These are phyloP conservation scores for Atherix ibis DNA, from an alignment of 2,888 invertebrate species.

Conservation along the genomic window DNA sequence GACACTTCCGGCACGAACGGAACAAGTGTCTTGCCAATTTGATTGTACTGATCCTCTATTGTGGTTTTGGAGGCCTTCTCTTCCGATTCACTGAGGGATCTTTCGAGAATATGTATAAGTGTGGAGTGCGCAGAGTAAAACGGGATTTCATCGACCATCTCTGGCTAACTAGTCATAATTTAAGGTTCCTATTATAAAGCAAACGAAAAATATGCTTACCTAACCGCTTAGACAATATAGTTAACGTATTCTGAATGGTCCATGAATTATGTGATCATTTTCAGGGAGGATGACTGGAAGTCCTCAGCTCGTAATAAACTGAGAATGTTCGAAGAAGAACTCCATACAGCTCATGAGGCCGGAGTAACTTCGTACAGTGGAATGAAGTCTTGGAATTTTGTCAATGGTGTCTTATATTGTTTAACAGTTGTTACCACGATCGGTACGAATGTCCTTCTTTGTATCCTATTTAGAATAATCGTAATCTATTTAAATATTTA, in stretches of 20 bases:
- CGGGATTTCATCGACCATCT: slow-evolving; percentile 70
- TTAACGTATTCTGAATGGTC: background rate
- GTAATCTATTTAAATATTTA: no score
- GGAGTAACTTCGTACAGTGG: slow-evolving; percentile 74
- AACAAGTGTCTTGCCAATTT: slow-evolving; percentile 54
- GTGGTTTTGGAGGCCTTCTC: slow-evolving; percentile 63
- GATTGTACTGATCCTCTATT: slow-evolving; percentile 51
- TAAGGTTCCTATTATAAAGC: slow-evolving; percentile 33
- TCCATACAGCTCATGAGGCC: slow-evolving; percentile 69
- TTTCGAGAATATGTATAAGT: slow-evolving; percentile 74
- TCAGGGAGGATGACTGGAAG: slow-evolving; percentile 78
- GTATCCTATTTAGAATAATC: no score
- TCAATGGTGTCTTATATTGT: slow-evolving; percentile 74
- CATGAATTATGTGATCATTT: background rate
- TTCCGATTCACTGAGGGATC: slow-evolving; percentile 73
- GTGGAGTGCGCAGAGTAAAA: slow-evolving; percentile 72
- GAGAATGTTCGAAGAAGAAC: slow-evolving; percentile 70
- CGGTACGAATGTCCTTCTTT: slow-evolving; percentile 54
- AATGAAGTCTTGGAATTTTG: slow-evolving; percentile 72
- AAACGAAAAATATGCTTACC: background rate
- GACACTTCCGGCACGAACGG: slow-evolving; percentile 37
- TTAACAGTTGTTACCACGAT: slow-evolving; percentile 77
- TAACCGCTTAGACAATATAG: background rate
- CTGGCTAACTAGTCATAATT: slow-evolving; percentile 65
- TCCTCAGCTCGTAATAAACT: slow-evolving; percentile 65